These are phyloP conservation scores for Drosophila subquinaria DNA, from an alignment of 2,888 invertebrate species.

Conservation along the genomic window DNA sequence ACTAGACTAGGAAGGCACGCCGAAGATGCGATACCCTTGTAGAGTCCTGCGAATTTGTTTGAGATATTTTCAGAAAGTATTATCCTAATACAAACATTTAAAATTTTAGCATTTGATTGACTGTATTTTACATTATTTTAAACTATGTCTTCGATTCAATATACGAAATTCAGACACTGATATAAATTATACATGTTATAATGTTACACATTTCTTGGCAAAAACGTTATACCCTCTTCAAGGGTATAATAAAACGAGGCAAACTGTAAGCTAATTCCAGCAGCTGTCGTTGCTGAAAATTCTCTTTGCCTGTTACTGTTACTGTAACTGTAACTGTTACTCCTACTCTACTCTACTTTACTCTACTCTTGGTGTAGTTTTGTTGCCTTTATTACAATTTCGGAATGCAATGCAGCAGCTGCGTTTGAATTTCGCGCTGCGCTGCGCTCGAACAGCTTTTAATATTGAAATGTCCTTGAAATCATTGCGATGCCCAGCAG, in stretches of 20 bases:
- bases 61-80: too few relatives aligned
- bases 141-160: too few relatives aligned
- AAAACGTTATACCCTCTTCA: background rate
- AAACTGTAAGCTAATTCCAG: conserved; percentile 67
- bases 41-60: too few relatives aligned
- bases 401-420: conserved; percentile 65
- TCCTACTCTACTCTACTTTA: background rate
- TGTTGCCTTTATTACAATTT: conserved; percentile 23
- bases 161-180: too few relatives aligned
- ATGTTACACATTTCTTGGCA: too few relatives aligned
- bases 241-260: conserved; percentile 12
- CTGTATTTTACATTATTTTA: too few relatives aligned
- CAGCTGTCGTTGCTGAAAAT: conserved; percentile 67
- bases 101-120: too few relatives aligned
- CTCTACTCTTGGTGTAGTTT: conserved; percentile 13
- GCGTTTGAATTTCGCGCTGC: conserved; percentile 78
- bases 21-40: too few relatives aligned
- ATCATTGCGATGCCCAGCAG: conserved; percentile 50
- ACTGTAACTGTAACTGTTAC: conserved; percentile 17
- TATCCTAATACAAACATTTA: too few relatives aligned
- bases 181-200: too few relatives aligned
- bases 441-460: conserved; percentile 71
- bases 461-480: conserved; percentile 76
- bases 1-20: too few relatives aligned
- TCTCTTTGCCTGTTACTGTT: conserved; percentile 50